Evolutionary conservation across 35 echinoderm and acorn worm species (phyloP).

Genomic region (Ptychodera flava): DNA sequence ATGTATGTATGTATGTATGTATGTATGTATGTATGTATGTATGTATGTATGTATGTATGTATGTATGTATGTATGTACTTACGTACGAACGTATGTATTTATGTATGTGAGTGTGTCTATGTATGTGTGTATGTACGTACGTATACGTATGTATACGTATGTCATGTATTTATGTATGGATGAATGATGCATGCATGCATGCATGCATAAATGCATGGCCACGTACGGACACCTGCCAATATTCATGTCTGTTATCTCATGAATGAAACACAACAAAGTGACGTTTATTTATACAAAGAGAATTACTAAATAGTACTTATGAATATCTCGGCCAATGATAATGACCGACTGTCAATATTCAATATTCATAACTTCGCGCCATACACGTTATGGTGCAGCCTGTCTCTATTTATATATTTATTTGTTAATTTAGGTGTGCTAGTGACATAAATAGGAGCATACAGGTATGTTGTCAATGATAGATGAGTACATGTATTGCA

Average conservation of each 20-base stretch:
- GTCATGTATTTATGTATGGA: neutral
- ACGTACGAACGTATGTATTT: neutral
- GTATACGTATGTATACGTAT: neutral
- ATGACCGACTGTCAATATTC: no score
- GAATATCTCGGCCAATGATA: no score
- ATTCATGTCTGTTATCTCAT: no score
- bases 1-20: slow-evolving; percentile 2
- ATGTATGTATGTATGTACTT: neutral
- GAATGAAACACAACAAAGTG: no score
- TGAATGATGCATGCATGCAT: neutral
- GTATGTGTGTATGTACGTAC: neutral
- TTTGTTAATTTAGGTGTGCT: no score
- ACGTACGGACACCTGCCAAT: no score
- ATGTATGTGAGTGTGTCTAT: neutral
- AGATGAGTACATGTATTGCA: no score
- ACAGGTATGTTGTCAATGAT: no score
- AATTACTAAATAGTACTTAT: neutral
- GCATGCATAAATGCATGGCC: neutral
- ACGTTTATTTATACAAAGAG: neutral
- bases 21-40: slow-evolving; percentile 2
- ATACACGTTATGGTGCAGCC: no score
- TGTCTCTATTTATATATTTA: no score
- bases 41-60: neutral
- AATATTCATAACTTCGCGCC: no score
- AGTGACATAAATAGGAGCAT: no score